Conservation (phyloP, 2,113 vertebrate genomes). For the Egretta garzetta region DNA sequence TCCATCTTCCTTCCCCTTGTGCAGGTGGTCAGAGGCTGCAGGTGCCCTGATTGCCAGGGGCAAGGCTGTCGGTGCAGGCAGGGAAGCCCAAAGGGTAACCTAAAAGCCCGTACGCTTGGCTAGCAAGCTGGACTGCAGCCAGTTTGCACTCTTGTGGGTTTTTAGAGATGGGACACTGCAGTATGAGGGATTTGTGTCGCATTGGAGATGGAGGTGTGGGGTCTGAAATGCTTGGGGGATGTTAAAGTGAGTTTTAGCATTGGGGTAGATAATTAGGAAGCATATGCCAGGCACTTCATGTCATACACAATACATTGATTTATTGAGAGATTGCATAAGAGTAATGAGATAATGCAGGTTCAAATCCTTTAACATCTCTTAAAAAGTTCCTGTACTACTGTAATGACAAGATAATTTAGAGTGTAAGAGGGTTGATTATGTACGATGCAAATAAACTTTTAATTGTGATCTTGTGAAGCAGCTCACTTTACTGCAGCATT, state of each 20-base stretch:
- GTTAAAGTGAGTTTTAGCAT: not conserved
- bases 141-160: not conserved
- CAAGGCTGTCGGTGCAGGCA: not conserved
- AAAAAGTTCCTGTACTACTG: not conserved
- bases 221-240: not conserved
- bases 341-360: not conserved
- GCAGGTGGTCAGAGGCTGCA: not conserved
- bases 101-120: not conserved
- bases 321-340: not conserved
- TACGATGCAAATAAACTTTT: not conserved
- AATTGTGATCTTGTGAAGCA: not conserved
- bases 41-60: not conserved
- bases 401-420: not conserved
- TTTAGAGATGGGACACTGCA: not conserved
- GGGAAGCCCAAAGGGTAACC: no score
- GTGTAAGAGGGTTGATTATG: not conserved
- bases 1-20: not conserved
- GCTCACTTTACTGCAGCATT: not conserved
- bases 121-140: not conserved
- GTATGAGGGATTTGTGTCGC: not conserved
- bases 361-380: not conserved
- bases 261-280: not conserved
- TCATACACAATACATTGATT: not conserved
- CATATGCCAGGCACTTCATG: not conserved
- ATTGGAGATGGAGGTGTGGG: not conserved